Evolutionary conservation across 2,113 vertebrate genomes (phyloP), one percentile per base, ranked within the genome.

Genomic region (Lanius collurio): DNA sequence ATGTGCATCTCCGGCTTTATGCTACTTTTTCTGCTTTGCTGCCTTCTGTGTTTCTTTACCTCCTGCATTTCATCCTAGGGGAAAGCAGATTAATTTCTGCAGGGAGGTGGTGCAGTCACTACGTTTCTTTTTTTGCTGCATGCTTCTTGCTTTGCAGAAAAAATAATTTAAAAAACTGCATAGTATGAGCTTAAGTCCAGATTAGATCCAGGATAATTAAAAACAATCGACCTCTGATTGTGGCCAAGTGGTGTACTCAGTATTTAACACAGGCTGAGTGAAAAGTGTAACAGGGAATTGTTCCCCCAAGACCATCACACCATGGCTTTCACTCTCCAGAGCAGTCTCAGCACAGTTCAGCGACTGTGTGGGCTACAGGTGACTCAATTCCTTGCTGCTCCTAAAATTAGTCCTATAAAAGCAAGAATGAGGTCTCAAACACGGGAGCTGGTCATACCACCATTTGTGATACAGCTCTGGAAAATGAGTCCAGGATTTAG

Each of bases 1-100:
- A 89, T 83, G 49, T 22, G 52, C 83, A 80, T 53, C 74, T 93
- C 57, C n/a, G 65, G 42, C 41, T 82, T 78, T 68, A 80, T 12
- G 47, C 26, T 63, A 3, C 13, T n/a, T 57, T 55, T 59, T 20
- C 62, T 63, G 70, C 52, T 88, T 78, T 65, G 35, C 46, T 93
- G 68, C 88, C 46, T 67, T 80, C 31, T n/a, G 53, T 6, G 27
- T 37, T 82, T 46, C 69, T 82, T 53, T 42, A 64, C 56, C 68
- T 62, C 26, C 30, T 89, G 56, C 39, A 35, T 7, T 39, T 33
- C 42, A 55, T 55, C 44, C 37, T 47, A 22, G 35, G 27, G 57
- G 26, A 96, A 89, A 67, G 39, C 3, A 2, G 70, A 73, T 55
- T 2, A 44, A 76, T 73, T 77, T 50, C 57, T 77, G 47, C n/a